Evolutionary conservation across 2,888 invertebrate genomes (phyloP), one percentile per base, ranked within the genome.

Genomic region (Eupithecia tripunctaria): DNA sequence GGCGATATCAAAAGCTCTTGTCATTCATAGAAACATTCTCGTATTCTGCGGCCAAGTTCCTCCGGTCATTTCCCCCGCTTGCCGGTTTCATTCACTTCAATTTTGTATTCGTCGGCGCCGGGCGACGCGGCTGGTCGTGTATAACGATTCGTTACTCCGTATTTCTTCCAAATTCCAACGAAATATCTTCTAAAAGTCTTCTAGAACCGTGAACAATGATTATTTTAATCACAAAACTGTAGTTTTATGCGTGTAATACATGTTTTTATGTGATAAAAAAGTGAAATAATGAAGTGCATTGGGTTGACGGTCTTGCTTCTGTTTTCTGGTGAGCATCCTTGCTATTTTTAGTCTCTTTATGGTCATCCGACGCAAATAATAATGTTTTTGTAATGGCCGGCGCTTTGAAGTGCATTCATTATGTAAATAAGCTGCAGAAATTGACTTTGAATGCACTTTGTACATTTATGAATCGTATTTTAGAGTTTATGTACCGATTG

Each of bases 321-420:
- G 81, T 84, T 92, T 85, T 89, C 89, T 87, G 93, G 93, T 93
- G 89, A 93, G 94, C 88, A 90, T 91, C 90, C 87, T 89, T 14
- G 76, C 74, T 79, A 78, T 78, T 78, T 76, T 74, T 79, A 78
- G 76, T 25, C 67, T 69, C 21, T 78, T 73, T 89, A 90, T 88
- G 88, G 89, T 89, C 89, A 88, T 89, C 88, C 86, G 83, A 84
- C 86, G 88, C 87, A 88, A 86, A 86, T 89, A 90, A 90, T 89
- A 89, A 88, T 89, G 89, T 86, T 84, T 81, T 80, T 79, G 78
- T 82, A 84, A 84, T 85, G 83, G 84, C 79, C 76, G 71, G 76
- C 81, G 80, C 86, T 87, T 87, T 86, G 86, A 87, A 62, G 71
- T 75, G 64, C 29, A 62, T 70, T 64, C 56, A 41, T 38, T 25